These are phyloP conservation scores for Andrena chrysosceles DNA, from an alignment of 2,888 invertebrate species.

Conservation along the genomic window DNA sequence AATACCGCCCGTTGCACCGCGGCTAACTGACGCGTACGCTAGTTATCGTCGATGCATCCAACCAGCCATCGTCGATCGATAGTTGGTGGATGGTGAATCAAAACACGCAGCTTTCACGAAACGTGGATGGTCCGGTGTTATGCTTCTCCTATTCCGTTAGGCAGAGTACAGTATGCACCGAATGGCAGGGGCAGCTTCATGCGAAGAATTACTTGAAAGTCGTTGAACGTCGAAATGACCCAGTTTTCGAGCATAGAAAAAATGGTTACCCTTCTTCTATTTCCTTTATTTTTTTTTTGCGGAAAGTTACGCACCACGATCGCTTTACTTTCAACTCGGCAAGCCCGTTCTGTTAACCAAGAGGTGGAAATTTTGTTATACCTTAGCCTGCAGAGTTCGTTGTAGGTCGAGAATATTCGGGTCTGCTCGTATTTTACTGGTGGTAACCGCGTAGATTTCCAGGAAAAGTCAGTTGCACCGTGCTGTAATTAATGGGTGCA, in stretches of 20 bases:
- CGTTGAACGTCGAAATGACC: conserved; percentile 13
- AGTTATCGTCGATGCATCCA: conserved; percentile 1
- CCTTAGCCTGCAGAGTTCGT: background rate
- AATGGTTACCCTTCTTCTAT: background rate
- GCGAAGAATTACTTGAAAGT: conserved; percentile 8
- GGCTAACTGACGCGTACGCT: conserved; percentile 50
- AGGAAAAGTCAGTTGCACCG: conserved; percentile 38
- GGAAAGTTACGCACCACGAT: background rate
- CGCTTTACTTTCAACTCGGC: background rate
- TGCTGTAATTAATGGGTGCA: conserved; percentile 57
- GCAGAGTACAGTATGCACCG: background rate
- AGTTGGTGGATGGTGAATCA: conserved; percentile 1
- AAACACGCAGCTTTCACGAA: background rate
- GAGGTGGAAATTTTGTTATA: background rate
- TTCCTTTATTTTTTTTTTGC: background rate
- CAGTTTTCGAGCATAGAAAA: background rate
- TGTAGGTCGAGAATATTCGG: background rate
- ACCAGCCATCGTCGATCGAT: conserved; percentile 2
- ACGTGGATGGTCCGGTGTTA: background rate
- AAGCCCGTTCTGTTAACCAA: background rate
- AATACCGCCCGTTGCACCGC: conserved; percentile 68
- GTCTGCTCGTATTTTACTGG: conserved; percentile 7
- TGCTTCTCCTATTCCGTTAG: background rate
- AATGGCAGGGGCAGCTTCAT: background rate
- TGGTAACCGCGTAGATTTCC: conserved; percentile 30